phyloP scores from a whole-genome alignment of 2,797 vertebrate genomes.

The Hypotaenidia okinawae region DNA sequence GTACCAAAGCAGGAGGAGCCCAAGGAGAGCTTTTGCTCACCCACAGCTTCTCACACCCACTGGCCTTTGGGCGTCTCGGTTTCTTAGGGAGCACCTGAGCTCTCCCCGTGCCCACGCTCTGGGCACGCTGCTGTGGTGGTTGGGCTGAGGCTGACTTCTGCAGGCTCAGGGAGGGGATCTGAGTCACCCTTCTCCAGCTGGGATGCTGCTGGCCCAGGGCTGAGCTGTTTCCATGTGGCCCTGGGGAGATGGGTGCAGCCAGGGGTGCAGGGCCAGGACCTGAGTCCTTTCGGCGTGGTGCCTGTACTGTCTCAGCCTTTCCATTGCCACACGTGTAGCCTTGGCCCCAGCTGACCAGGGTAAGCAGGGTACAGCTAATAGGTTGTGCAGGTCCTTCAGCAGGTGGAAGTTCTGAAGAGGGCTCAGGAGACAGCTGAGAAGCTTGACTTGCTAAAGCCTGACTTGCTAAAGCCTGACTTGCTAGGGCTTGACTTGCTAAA shows the following conservation, averaged over 20 bases:
- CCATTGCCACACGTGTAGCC: rapidly evolving
- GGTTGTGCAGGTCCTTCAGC: background rate
- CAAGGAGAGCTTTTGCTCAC: background rate
- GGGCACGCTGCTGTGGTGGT: too few relatives aligned
- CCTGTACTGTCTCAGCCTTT: background rate
- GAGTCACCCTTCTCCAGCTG: background rate
- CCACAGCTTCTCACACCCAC: background rate
- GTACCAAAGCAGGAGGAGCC: background rate
- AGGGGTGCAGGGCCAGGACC: background rate
- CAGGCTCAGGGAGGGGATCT: rapidly evolving
- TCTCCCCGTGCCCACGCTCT: background rate
- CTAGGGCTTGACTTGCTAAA: background rate
- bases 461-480: too few relatives aligned
- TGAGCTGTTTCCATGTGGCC: rapidly evolving
- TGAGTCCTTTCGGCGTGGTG: background rate
- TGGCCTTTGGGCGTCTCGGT: too few relatives aligned
- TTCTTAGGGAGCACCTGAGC: background rate
- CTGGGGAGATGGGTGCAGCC: background rate
- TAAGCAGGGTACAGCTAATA: rapidly evolving
- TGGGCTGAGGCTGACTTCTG: background rate
- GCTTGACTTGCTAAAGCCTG: too few relatives aligned
- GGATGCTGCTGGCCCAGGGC: too few relatives aligned
- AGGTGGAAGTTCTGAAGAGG: background rate
- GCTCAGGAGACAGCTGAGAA: background rate
- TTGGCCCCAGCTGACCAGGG: background rate